These are phyloP conservation scores for Emydoidea blandingii DNA, from an alignment of 2,797 vertebrate genomes.

Conservation along the genomic window DNA sequence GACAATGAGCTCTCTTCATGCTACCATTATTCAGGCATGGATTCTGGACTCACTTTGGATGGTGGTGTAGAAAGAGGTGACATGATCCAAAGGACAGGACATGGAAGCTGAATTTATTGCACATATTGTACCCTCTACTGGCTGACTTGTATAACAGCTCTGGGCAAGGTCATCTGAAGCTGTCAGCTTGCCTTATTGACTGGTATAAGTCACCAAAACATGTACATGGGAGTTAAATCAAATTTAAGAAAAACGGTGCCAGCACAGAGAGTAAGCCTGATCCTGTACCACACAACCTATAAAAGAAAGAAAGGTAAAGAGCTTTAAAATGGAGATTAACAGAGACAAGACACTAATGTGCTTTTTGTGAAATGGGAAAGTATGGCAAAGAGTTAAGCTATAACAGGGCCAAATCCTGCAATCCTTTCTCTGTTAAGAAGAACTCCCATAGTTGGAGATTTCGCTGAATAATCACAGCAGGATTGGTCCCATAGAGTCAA, in stretches of 20 bases:
- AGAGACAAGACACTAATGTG: not conserved
- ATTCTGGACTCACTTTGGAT: not conserved
- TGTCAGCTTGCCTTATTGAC: not conserved
- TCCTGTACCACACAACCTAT: not conserved
- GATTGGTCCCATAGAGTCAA: not conserved
- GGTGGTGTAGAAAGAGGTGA: not conserved
- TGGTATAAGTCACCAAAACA: not conserved
- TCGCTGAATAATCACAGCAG: not conserved
- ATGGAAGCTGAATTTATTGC: slow-evolving; percentile 39
- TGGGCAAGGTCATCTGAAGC: not conserved
- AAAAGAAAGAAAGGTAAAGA: not conserved
- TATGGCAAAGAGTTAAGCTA: not conserved
- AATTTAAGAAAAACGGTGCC: not conserved
- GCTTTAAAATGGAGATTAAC: not conserved
- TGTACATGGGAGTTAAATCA: not conserved
- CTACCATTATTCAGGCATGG: not conserved
- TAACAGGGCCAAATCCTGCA: not conserved
- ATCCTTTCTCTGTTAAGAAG: not conserved
- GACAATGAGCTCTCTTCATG: not conserved
- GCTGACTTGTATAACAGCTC: slow-evolving; percentile 1
- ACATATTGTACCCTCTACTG: slow-evolving; percentile 81
- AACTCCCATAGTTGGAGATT: not conserved
- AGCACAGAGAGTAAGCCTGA: not conserved
- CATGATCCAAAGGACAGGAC: not conserved
- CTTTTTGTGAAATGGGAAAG: not conserved